phyloP scores from a whole-genome alignment of 2,113 vertebrate species.

The Hippocampus zosterae region DNA sequence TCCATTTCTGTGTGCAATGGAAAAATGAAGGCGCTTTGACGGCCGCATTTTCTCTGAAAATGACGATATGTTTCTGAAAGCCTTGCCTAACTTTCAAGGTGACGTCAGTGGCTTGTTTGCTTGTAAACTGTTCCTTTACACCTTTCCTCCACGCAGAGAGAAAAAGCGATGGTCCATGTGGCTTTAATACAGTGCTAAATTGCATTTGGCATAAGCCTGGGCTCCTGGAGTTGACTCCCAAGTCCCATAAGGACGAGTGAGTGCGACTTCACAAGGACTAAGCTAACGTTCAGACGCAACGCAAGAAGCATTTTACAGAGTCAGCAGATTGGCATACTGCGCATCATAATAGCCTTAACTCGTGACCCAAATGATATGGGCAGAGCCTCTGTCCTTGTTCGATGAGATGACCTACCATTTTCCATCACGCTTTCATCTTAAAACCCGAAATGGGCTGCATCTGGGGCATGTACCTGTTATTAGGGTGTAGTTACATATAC shows the following conservation, averaged over 20 bases:
- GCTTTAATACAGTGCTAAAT: conserved; percentile 46
- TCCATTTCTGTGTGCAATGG: conserved; percentile 49
- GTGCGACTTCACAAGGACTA: conserved; percentile 45
- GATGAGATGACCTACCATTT: not conserved
- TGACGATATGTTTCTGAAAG: conserved; percentile 20
- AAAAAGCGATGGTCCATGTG: conserved; percentile 26
- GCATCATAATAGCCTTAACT: conserved; percentile 71
- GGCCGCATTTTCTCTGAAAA: conserved; percentile 34
- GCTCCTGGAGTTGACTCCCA: conserved; percentile 42
- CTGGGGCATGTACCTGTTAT: not conserved
- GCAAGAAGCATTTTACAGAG: conserved; percentile 47
- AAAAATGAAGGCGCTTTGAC: conserved; percentile 36
- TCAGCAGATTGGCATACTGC: conserved; percentile 67
- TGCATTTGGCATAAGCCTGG: conserved; percentile 52
- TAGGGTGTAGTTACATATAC: not conserved
- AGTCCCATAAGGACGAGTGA: conserved; percentile 51
- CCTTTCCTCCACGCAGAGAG: conserved; percentile 8
- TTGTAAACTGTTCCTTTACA: conserved; percentile 27
- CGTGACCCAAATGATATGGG: conserved; percentile 52
- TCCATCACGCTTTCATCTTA: not conserved
- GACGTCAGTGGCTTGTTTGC: conserved; percentile 19
- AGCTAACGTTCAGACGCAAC: conserved; percentile 44
- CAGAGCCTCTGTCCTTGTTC: conserved; percentile 13
- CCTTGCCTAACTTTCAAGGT: conserved; percentile 6
- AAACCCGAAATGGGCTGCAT: not conserved